phyloP scores from a whole-genome alignment of 2,888 invertebrate genomes.

The Caenorhabditis sulstoni region DNA sequence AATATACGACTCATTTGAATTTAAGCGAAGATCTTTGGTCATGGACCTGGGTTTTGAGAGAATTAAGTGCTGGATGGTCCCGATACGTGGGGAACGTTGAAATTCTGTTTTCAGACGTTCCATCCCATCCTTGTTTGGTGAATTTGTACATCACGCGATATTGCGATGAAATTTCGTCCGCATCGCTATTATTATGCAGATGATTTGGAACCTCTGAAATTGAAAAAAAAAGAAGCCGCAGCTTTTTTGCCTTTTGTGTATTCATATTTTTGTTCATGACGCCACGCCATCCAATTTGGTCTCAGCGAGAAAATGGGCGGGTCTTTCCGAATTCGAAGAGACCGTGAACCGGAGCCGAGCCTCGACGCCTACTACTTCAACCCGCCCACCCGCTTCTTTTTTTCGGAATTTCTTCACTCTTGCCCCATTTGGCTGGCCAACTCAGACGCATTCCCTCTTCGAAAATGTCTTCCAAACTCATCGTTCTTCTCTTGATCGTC shows the following conservation, averaged over 20 bases:
- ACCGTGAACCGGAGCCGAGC: constrained; percentile 12
- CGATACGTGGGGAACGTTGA: too few relatives aligned
- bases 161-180: too few relatives aligned
- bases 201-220: too few relatives aligned
- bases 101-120: too few relatives aligned
- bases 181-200: too few relatives aligned
- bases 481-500: constrained; percentile 27
- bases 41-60: too few relatives aligned
- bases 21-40: constrained; percentile 12
- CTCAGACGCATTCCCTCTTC: not conserved
- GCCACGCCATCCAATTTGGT: not conserved
- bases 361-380: constrained; percentile 31
- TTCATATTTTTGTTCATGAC: constrained; percentile 4
- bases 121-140: too few relatives aligned
- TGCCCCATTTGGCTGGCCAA: not conserved
- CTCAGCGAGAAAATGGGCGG: constrained; percentile 9
- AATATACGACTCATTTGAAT: constrained; percentile 4
- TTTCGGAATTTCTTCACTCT: not conserved
- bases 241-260: too few relatives aligned
- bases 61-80: too few relatives aligned
- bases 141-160: too few relatives aligned
- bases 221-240: too few relatives aligned
- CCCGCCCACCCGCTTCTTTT: constrained; percentile 1
- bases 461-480: constrained; percentile 32
- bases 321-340: constrained; percentile 13